Evolutionary conservation across 2,113 vertebrate genomes (phyloP).

Genomic region (Petromus typicus): DNA sequence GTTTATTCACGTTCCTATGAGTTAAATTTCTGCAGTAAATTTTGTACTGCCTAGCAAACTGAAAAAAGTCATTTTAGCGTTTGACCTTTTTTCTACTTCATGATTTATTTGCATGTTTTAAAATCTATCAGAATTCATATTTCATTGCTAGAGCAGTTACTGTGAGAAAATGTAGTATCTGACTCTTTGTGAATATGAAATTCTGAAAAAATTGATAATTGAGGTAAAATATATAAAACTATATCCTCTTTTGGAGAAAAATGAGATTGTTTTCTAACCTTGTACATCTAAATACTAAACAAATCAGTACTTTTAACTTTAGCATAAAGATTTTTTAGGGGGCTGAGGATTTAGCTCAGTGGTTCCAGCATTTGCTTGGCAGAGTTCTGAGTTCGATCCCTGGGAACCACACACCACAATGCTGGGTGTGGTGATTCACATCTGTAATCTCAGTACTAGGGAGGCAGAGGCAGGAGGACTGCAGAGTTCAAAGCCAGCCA

Average conservation of each 20-base stretch:
- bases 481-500: too few species aligned
- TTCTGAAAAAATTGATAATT: neutral
- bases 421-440: too few species aligned
- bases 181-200: neutral
- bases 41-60: neutral
- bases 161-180: neutral
- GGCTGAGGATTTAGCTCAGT: too few species aligned
- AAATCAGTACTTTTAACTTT: constrained; percentile 49
- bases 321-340: constrained; percentile 35
- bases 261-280: neutral
- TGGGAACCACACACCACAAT: too few species aligned
- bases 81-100: neutral
- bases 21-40: neutral
- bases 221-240: neutral
- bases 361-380: too few species aligned
- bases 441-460: too few species aligned
- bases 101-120: neutral
- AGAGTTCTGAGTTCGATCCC: too few species aligned
- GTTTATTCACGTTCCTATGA: neutral
- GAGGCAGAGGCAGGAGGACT: too few species aligned
- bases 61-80: neutral
- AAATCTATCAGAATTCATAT: neutral
- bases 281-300: constrained; percentile 40
- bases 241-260: neutral
- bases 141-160: constrained; percentile 12